A percentile compares a stretch with the other conserved stretches of the same genome.
phyloP scores from a whole-genome alignment of 2,888 invertebrate species.

The Deilephila porcellus region DNA sequence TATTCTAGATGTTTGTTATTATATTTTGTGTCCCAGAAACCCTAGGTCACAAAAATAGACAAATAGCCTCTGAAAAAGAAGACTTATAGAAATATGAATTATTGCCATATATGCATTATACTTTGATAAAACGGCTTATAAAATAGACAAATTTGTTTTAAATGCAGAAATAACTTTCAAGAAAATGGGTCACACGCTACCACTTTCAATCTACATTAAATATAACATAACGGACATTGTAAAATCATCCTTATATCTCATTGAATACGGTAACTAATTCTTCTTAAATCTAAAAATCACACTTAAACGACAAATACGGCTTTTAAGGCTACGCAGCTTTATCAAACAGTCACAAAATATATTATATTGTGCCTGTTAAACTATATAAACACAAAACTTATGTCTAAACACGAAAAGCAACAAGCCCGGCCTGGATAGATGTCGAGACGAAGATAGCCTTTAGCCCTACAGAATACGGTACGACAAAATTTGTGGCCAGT shows the following conservation, averaged over 20 bases:
- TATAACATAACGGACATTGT: neutral
- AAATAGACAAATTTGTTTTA: neutral
- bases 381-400: neutral
- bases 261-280: neutral
- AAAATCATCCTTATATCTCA: neutral
- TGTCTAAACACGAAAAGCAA: neutral
- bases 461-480: neutral
- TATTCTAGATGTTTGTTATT: too few species aligned
- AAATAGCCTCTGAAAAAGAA: too few species aligned
- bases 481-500: conserved; percentile 10
- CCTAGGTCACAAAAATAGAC: too few species aligned
- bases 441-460: neutral
- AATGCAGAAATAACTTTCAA: neutral
- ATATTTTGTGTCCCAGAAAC: too few species aligned
- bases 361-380: neutral
- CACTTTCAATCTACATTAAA: neutral
- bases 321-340: neutral
- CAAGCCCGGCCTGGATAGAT: neutral
- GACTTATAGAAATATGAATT: too few species aligned
- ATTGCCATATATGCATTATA: too few species aligned
- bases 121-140: too few species aligned
- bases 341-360: neutral
- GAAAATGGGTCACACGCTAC: neutral
- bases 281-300: neutral
- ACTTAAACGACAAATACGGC: neutral